Conservation (phyloP, 1,140 invertebrate genomes). For the Drosophila nigromelanica region DNA sequence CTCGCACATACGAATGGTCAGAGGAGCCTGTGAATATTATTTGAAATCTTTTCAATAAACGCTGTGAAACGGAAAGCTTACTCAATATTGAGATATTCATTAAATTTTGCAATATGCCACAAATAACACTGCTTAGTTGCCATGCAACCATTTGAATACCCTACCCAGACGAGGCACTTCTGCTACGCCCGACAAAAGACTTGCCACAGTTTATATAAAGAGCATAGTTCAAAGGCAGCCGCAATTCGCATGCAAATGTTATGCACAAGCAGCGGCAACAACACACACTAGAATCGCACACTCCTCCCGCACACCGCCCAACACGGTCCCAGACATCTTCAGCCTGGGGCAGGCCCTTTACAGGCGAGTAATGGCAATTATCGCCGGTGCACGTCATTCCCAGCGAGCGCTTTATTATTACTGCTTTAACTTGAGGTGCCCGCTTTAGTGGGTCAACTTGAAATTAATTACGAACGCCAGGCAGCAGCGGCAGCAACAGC, state of each 20-base stretch:
- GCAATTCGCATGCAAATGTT: constrained; percentile 65
- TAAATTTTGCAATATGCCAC: not conserved
- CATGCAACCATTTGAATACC: constrained; percentile 4
- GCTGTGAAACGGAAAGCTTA: no score
- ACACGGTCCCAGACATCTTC: not conserved
- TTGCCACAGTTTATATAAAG: constrained; percentile 38
- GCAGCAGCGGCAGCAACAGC: not conserved
- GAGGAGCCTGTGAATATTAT: no score
- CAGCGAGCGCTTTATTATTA: constrained; percentile 66
- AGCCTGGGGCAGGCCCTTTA: constrained; percentile 27
- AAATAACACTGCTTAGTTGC: not conserved
- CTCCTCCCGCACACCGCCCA: not conserved
- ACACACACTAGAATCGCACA: not conserved
- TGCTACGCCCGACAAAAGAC: not conserved
- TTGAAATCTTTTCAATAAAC: no score
- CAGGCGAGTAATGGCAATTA: constrained; percentile 72
- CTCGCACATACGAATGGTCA: no score
- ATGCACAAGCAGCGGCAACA: constrained; percentile 32
- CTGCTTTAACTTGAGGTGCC: constrained; percentile 54
- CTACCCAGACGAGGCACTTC: not conserved
- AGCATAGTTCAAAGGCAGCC: constrained; percentile 9
- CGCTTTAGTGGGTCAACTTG: constrained; percentile 75
- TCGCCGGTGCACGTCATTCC: constrained; percentile 72
- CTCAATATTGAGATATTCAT: no score
- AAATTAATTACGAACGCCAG: constrained; percentile 68